Percentiles rank a stretch among this genome's conserved stretches.
phyloP scores from a whole-genome alignment of 1,140 invertebrate species.

The Drusus annulatus region DNA sequence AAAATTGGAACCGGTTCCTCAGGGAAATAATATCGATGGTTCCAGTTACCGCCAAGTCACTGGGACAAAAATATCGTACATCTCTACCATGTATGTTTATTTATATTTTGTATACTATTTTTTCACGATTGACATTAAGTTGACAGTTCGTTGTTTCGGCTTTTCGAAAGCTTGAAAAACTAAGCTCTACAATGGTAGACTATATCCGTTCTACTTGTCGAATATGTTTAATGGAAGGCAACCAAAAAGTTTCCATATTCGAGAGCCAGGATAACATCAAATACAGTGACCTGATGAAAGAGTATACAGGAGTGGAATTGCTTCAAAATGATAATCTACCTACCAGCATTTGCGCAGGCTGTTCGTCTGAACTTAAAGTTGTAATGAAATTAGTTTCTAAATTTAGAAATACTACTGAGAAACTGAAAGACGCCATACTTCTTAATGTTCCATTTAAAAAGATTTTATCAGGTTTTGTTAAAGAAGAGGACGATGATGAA shows the following conservation, averaged over 20 bases:
- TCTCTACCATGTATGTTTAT: too few relatives aligned
- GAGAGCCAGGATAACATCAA: slow-evolving; percentile 23
- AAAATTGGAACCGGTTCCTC: too few relatives aligned
- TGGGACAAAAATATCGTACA: too few relatives aligned
- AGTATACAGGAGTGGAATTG: slow-evolving; percentile 35
- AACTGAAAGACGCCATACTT: slow-evolving; percentile 2
- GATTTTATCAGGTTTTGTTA: not conserved
- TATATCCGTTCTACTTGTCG: slow-evolving; percentile 44
- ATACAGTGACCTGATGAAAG: slow-evolving; percentile 43
- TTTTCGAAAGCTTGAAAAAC: not conserved
- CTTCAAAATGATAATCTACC: slow-evolving; percentile 34
- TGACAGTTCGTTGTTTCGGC: too few relatives aligned
- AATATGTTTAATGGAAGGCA: slow-evolving; percentile 44
- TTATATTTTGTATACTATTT: too few relatives aligned
- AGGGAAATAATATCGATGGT: too few relatives aligned
- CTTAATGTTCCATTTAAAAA: slow-evolving; percentile 20
- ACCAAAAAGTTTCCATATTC: slow-evolving; percentile 29
- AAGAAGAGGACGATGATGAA: slow-evolving; percentile 27
- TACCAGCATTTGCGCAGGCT: slow-evolving; percentile 30
- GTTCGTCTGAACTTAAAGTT: slow-evolving; percentile 36
- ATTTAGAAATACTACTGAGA: slow-evolving; percentile 23
- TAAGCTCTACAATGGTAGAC: slow-evolving; percentile 18
- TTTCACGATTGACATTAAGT: too few relatives aligned
- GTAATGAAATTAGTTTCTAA: slow-evolving; percentile 37
- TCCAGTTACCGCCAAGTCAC: too few relatives aligned